Percentiles rank a stretch among this genome's conserved stretches.
Evolutionary conservation across 2,888 invertebrate genomes (phyloP).

Genomic region (Acanthoscelides obtectus): DNA sequence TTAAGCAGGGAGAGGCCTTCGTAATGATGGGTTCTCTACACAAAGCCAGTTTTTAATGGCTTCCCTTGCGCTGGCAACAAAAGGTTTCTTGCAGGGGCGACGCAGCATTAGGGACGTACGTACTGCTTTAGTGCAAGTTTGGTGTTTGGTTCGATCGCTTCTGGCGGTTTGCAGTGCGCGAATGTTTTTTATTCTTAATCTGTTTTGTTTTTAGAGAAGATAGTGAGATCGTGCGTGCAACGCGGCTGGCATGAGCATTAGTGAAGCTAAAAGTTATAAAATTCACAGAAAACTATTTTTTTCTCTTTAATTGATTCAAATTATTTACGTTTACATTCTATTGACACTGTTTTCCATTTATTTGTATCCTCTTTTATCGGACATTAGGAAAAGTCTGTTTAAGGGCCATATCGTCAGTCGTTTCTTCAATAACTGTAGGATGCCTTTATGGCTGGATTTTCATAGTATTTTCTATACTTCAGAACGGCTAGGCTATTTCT

Average conservation of each 20-base stretch:
- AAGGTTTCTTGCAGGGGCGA: neutral
- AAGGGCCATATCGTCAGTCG: too few relatives aligned
- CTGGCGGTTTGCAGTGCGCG: neutral
- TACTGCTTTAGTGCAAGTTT: neutral
- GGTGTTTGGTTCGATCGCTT: neutral
- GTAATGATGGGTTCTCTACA: slow-evolving; percentile 44
- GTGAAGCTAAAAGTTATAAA: too few relatives aligned
- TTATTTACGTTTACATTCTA: too few relatives aligned
- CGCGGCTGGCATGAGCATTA: neutral
- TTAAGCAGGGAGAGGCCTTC: neutral
- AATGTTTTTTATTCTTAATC: neutral
- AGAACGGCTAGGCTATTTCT: too few relatives aligned
- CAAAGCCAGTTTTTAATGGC: slow-evolving; percentile 48
- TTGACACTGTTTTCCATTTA: too few relatives aligned
- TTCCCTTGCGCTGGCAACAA: slow-evolving; percentile 35
- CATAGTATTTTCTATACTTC: too few relatives aligned
- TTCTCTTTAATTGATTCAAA: too few relatives aligned
- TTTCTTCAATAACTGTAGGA: too few relatives aligned
- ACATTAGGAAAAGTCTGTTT: too few relatives aligned
- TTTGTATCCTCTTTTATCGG: too few relatives aligned
- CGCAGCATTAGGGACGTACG: neutral
- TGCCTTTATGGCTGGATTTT: too few relatives aligned
- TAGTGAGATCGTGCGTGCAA: neutral
- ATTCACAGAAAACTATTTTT: too few relatives aligned
- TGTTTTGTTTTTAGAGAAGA: neutral